Evolutionary conservation across 2,888 invertebrate species (phyloP).

Genomic region (Dendrolimus houi): DNA sequence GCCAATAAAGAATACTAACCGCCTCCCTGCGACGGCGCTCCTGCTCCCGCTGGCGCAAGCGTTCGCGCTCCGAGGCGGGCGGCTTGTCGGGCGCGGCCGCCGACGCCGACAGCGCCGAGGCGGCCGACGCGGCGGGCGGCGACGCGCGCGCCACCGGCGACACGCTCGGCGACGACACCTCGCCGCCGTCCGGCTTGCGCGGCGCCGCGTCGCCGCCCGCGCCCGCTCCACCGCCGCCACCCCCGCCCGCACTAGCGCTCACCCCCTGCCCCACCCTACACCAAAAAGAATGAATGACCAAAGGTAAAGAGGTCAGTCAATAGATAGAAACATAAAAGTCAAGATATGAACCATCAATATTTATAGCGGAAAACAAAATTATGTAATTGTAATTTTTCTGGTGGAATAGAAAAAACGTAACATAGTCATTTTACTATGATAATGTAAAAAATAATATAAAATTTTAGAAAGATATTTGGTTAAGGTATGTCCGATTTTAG

Average conservation of each 20-base stretch:
- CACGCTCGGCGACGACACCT: slow-evolving; percentile 55
- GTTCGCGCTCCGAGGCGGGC: slow-evolving; percentile 87
- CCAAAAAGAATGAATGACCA: neutral
- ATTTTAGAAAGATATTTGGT: too few relatives aligned
- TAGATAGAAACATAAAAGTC: too few relatives aligned
- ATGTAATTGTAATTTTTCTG: too few relatives aligned
- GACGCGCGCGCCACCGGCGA: slow-evolving; percentile 60
- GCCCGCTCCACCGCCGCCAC: slow-evolving; percentile 21
- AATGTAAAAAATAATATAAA: too few relatives aligned
- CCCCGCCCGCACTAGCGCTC: neutral
- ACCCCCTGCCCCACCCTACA: slow-evolving; percentile 4
- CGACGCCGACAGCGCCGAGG: slow-evolving; percentile 49
- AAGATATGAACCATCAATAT: too few relatives aligned
- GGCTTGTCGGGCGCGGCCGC: slow-evolving; percentile 58
- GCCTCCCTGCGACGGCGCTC: slow-evolving; percentile 94
- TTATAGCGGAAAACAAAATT: too few relatives aligned
- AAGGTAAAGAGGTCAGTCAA: too few relatives aligned
- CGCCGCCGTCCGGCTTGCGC: slow-evolving; percentile 30
- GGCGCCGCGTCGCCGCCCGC: slow-evolving; percentile 33
- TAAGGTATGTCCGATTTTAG: too few relatives aligned
- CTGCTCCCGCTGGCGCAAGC: slow-evolving; percentile 90
- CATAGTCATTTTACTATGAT: too few relatives aligned
- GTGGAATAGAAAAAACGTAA: too few relatives aligned
- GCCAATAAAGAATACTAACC: slow-evolving; percentile 74
- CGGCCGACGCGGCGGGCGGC: slow-evolving; percentile 44